Conservation (phyloP, 2,888 invertebrate species). For the Megastigmus dorsalis region DNA sequence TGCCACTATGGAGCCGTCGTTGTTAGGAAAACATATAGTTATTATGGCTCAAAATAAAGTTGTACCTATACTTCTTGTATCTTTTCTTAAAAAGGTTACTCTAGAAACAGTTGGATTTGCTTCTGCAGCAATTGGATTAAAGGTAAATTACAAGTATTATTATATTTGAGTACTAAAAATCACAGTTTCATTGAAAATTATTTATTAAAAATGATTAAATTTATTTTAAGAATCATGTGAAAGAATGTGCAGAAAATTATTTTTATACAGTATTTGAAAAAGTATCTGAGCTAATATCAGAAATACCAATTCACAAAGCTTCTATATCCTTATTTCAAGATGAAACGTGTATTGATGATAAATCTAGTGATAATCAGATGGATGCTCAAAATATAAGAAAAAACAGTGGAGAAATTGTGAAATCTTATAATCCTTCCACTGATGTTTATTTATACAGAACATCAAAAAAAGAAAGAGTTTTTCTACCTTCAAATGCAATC, state of each 20-base stretch:
- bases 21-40: constrained; percentile 68
- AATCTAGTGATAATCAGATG: constrained; percentile 7
- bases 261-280: constrained; percentile 61
- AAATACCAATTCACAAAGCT: constrained; percentile 33
- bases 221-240: constrained; percentile 58
- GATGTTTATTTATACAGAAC: constrained; percentile 67
- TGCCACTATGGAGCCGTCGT: constrained; percentile 63
- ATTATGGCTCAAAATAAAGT: constrained; percentile 66
- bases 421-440: constrained; percentile 55
- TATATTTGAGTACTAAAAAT: constrained; percentile 4
- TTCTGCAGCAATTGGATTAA: constrained; percentile 65
- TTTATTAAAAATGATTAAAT: constrained; percentile 26
- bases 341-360: constrained; percentile 21
- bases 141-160: constrained; percentile 58
- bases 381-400: not conserved
- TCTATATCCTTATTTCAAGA: constrained; percentile 38
- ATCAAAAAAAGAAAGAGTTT: constrained; percentile 65
- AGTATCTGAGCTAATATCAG: constrained; percentile 56
- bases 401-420: constrained; percentile 22
- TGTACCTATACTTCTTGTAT: constrained; percentile 65
- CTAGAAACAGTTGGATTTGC: constrained; percentile 64
- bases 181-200: not conserved
- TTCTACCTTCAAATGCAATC: constrained; percentile 61
- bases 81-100: constrained; percentile 65
- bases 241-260: constrained; percentile 54